Conservation (phyloP, 2,113 vertebrate genomes). For the Elephantulus edwardii region DNA sequence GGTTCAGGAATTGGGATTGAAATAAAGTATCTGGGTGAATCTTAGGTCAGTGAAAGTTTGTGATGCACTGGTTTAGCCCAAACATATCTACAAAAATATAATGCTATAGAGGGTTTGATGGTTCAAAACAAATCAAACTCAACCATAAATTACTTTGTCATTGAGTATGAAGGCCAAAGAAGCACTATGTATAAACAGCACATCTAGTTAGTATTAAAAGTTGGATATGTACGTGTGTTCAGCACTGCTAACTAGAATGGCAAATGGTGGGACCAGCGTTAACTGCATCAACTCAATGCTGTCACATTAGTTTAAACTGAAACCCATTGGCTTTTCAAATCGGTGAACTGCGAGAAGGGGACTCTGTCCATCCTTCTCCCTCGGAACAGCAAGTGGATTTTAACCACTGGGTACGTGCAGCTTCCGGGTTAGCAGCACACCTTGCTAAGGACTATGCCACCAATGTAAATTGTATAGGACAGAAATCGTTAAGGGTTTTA, state of each 20-base stretch:
- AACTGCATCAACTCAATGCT: no score
- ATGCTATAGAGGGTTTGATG: neutral
- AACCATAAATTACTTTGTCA: neutral
- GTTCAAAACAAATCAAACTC: constrained; percentile 17
- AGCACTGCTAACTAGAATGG: neutral
- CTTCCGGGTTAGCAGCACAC: no score
- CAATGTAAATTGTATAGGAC: constrained; percentile 18
- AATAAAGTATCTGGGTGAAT: constrained; percentile 6
- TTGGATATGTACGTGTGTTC: neutral
- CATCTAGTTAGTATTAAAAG: no score
- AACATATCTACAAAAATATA: neutral
- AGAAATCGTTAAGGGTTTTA: constrained; percentile 31
- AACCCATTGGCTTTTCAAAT: no score
- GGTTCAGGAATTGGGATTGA: neutral
- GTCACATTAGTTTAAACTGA: no score
- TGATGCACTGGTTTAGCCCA: neutral
- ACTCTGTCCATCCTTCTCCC: no score
- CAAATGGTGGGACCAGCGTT: constrained; percentile 39
- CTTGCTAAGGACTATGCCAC: no score
- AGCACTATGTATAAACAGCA: neutral
- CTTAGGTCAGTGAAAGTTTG: neutral
- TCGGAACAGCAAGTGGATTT: no score
- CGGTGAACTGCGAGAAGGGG: no score
- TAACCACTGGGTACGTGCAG: no score
- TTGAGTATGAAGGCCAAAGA: constrained; percentile 15